A percentile compares a stretch with the other conserved stretches of the same genome.
Evolutionary conservation across 2,888 invertebrate genomes (phyloP).

Genomic region (Eupsilia transversa): DNA sequence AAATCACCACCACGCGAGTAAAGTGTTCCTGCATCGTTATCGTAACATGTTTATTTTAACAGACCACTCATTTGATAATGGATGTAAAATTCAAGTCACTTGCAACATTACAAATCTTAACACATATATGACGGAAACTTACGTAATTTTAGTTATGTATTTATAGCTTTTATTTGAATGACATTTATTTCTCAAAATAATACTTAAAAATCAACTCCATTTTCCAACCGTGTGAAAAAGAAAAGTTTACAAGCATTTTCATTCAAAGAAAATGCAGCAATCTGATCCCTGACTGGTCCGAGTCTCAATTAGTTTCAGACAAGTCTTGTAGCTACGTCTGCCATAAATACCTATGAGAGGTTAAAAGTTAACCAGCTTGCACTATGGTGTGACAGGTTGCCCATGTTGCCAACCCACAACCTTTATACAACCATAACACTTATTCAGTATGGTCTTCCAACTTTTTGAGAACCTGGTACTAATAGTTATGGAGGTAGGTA

Average conservation of each 20-base stretch:
- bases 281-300: conserved; percentile 10
- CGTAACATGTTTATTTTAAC: conserved; percentile 17
- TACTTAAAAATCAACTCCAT: neutral
- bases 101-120: conserved; percentile 32
- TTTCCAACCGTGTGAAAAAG: neutral
- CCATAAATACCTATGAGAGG: conserved; percentile 47
- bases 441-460: conserved; percentile 19
- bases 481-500: neutral
- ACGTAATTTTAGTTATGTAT: neutral
- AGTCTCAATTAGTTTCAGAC: conserved; percentile 40
- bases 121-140: neutral
- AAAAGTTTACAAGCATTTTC: conserved; percentile 14
- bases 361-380: conserved; percentile 55
- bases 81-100: conserved; percentile 6
- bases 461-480: conserved; percentile 5
- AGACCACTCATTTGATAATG: conserved; percentile 14
- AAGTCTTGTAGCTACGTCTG: conserved; percentile 37
- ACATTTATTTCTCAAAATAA: neutral
- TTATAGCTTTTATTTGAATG: neutral
- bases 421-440: conserved; percentile 33
- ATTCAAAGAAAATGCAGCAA: conserved; percentile 6
- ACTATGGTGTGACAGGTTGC: conserved; percentile 36
- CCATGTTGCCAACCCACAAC: conserved; percentile 34
- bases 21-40: conserved; percentile 7
- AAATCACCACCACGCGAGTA: neutral